These are phyloP conservation scores for Tyrannus savana DNA, from an alignment of 2,113 vertebrate species.

Conservation along the genomic window DNA sequence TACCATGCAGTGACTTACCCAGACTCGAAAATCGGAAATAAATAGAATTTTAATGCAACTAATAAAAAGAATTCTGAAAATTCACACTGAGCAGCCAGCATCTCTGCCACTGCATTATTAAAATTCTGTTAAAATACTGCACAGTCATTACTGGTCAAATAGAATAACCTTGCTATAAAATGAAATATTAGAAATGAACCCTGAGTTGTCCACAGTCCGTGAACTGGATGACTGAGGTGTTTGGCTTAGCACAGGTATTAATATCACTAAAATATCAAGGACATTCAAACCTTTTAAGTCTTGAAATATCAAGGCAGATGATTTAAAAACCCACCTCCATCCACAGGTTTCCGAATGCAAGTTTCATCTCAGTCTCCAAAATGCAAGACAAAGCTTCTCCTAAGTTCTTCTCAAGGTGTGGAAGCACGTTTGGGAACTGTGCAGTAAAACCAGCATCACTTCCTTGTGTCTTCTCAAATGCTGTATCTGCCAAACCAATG, in stretches of 20 bases:
- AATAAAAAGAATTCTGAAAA: neutral
- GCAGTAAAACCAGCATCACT: neutral
- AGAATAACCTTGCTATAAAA: neutral
- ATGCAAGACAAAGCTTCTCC: slow-evolving; percentile 84
- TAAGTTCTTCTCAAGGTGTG: slow-evolving; percentile 81
- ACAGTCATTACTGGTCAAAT: neutral
- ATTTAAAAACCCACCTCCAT: slow-evolving; percentile 78
- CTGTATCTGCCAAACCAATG: slow-evolving; percentile 50
- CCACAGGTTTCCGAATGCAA: slow-evolving; percentile 85
- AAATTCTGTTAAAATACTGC: neutral
- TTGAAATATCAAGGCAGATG: neutral
- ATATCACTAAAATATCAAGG: neutral
- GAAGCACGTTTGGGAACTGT: slow-evolving; percentile 67
- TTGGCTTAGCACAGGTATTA: neutral
- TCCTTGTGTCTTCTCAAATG: neutral
- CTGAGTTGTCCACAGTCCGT: neutral
- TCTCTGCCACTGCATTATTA: neutral
- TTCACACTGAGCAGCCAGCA: neutral
- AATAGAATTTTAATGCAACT: neutral
- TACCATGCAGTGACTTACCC: neutral
- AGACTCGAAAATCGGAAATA: neutral
- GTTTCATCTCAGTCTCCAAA: slow-evolving; percentile 91
- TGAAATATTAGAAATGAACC: neutral
- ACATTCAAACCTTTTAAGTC: neutral
- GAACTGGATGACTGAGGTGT: neutral